Base-by-base conservation (phyloP, 2,113 vertebrate species). In the Dasyprocta punctata region DNA sequence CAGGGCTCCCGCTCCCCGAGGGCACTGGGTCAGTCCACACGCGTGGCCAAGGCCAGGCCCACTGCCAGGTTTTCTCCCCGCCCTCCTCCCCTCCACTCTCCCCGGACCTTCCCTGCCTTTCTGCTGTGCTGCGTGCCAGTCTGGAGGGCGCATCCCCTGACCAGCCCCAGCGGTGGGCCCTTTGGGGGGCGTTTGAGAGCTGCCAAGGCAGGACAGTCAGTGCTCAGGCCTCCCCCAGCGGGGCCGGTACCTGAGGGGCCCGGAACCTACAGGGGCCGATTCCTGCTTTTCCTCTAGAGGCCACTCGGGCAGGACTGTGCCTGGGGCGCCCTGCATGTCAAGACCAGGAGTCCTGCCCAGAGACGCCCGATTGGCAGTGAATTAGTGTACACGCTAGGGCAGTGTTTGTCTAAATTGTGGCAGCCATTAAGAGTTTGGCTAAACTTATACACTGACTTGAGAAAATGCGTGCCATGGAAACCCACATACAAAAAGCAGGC, bases 291-390 rank as follows among this genome's bases (percentile, higher is more conserved):
- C 19, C 30, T 11, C 26, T 12, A 4, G 44, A 44, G 22, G 69
- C 7, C 65, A 28, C 7, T 33, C 13, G 52, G 33, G 28, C 22
- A 41, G 19, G 56, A 63, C 78, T 0, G 0, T 6, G 60, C 7
- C 58, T 3, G 17, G 22, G 47, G 16, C 10, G 12, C 0, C 2
- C 26, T 26, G 17, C 54, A 24, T 24, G 4, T 1, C 36, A 13
- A 86, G 73, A 54, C 6, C 10, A 49, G 0, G 3, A 30, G 58
- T 84, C 7, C 0, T 2, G 1, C 49, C 44, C 36, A 61, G 41
- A 81, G 49, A 84, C 77, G 30, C 33, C 38, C 67, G 41, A 44
- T 13, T 17, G 28, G 71, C 44, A 65, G 30, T n/a, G 47, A 28
- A 41, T 69, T 82, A 63, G 36, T 0, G 8, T 8, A 16, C 38